Evolutionary conservation across 2,797 vertebrate genomes (phyloP), one percentile per base, ranked within the genome.

Genomic region (Nasua narica): DNA sequence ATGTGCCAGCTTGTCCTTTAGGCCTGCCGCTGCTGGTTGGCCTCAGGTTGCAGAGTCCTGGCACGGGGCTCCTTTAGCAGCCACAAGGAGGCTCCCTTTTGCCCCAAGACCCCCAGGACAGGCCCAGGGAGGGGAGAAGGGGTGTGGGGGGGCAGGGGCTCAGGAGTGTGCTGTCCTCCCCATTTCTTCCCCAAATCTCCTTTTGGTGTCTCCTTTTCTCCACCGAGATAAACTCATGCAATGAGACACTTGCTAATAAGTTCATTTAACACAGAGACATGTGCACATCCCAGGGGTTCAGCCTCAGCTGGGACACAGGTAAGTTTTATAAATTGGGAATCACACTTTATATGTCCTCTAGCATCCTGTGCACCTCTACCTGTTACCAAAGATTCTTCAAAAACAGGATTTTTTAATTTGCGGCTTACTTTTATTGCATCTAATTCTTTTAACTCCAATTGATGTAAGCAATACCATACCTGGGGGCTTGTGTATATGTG

Each of bases 71-170:
- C n/a, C 29, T 21, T 18, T 12, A 2, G 56, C 32, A 40, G 50
- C 62, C 40, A 8, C 32, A 7, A 8, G 46, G 40, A 70, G 29
- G 3, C 0, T 16, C 32, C 14, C 46, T 54, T 10, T 58, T 32
- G 18, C 18, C 5, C 32, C 0, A 27, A 12, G 2, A 7, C 72
- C 27, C 40, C 2, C 2, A 0, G 9, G 8, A 25, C 19, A 35
- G 40, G 18, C 40, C 27, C 2, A 27, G 0, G 29, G 37, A 15
- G 14, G 29, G 52, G 23, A 9, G 3, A 27, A 27, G 4, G 56
- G 40, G 6, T 6, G 40, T 4, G 40, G 40, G 40, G 40, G 40
- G 10, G 23, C 23, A 1, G 25, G 25, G 25, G 9, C 60, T 18
- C 23, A 43, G 35, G 3, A 46, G 0, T 5, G 40, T n/a, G 40